Evolutionary conservation across 2,888 invertebrate species (phyloP).

Genomic region (Rhagophthalmus giganteus): DNA sequence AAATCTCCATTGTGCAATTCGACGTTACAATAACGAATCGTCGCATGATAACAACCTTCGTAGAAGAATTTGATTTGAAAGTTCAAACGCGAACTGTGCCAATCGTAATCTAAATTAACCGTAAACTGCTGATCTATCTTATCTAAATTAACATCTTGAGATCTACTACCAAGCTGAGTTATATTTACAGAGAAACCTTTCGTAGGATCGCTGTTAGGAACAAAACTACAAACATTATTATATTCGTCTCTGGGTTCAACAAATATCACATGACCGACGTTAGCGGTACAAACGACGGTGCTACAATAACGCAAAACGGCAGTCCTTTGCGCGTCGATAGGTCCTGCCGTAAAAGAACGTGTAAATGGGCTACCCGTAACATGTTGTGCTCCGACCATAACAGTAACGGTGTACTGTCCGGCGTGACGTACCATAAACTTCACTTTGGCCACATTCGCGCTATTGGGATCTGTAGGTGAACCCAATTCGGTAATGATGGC

Average conservation of each 20-base stretch:
- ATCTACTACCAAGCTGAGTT: slow-evolving; percentile 61
- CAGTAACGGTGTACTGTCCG: slow-evolving; percentile 84
- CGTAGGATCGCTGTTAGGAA: slow-evolving; percentile 63
- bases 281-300: slow-evolving; percentile 81
- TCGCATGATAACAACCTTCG: slow-evolving; percentile 81
- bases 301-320: slow-evolving; percentile 81
- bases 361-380: slow-evolving; percentile 86
- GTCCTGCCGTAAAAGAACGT: slow-evolving; percentile 80
- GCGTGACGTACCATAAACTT: slow-evolving; percentile 92
- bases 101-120: slow-evolving; percentile 73
- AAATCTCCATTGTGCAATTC: slow-evolving; percentile 87
- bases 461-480: slow-evolving; percentile 81
- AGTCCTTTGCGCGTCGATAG: slow-evolving; percentile 80
- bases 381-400: slow-evolving; percentile 79
- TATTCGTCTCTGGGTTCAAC: slow-evolving; percentile 92
- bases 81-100: slow-evolving; percentile 75
- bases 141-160: slow-evolving; percentile 49
- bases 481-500: slow-evolving; percentile 86
- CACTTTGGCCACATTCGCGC: slow-evolving; percentile 83
- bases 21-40: slow-evolving; percentile 73
- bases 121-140: slow-evolving; percentile 58
- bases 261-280: slow-evolving; percentile 73
- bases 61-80: slow-evolving; percentile 76
- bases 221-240: slow-evolving; percentile 78
- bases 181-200: slow-evolving; percentile 68